Base-by-base conservation (phyloP, 2,888 invertebrate genomes). In the Cheilosia urbana region DNA sequence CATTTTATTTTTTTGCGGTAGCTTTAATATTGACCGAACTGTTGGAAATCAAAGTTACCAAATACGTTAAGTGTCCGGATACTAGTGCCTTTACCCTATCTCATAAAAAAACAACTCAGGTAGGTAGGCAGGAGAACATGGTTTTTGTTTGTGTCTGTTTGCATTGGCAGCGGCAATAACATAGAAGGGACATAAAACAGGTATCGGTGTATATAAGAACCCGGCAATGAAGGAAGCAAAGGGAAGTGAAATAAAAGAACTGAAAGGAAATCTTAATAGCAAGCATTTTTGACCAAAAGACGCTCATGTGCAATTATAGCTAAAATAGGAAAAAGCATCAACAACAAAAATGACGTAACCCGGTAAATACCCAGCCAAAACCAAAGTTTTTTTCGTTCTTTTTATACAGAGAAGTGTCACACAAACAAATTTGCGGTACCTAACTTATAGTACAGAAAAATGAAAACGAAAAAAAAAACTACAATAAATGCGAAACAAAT, bases 331-430 rank as follows among this genome's bases (percentile, higher is more conserved):
- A 47, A 58, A 37, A 68, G 42, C 60, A 57, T 24, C 53, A 62
- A 58, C 19, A 71, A 53, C 21, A 53, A 62, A 53, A 62, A 79
- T 72, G 63, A 79, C 78, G 78, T 79, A 63, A 72, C 72, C 9
- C 72, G n/a, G 9, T 27, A 45, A 68, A 55, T 7, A n/a, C 45
- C 17, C 53, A 47, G n/a, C 53, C 34, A 49, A 75, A 62, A 71
- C 30, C 19, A 15, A n/a, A 62, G 27, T 34, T 47, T 24, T 27
- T n/a, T 27, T 51, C 21, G 51, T 77, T 65, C 30, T 51, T 77
- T 55, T 27, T 40, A 63, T 57, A 65, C 57, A 51, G 63, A 49
- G 34, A 45, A 17, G 42, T 34, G 7, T 17, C 7, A 2, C 19
- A 40, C 27, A 34, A 51, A 40, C 42, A 47, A 57, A 45, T 24